phyloP scores from a whole-genome alignment of 2,113 vertebrate genomes.

The Dascyllus trimaculatus region DNA sequence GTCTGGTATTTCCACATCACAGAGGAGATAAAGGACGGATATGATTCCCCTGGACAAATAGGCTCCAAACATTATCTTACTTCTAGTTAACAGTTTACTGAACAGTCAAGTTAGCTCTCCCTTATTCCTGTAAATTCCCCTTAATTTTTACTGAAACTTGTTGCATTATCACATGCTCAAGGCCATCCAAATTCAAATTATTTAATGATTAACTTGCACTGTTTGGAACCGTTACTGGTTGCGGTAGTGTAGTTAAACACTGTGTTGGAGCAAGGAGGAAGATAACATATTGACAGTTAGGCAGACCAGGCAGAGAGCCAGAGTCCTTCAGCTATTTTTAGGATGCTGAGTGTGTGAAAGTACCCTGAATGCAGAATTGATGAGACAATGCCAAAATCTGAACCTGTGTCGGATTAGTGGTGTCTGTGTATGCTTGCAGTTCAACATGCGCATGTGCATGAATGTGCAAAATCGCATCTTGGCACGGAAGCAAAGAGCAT shows the following conservation, averaged over 20 bases:
- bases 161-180: not conserved
- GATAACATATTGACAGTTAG: constrained; percentile 81
- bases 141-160: not conserved
- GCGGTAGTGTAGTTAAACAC: constrained; percentile 50
- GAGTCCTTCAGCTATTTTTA: constrained; percentile 85
- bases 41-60: not conserved
- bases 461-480: constrained; percentile 11
- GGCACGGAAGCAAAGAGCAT: not conserved
- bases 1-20: constrained; percentile 66
- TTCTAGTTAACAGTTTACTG: not conserved
- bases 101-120: not conserved
- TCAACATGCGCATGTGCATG: constrained; percentile 31
- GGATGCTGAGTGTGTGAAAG: constrained; percentile 84
- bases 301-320: constrained; percentile 74
- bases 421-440: constrained; percentile 45
- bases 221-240: constrained; percentile 30
- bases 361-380: constrained; percentile 72
- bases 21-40: constrained; percentile 35
- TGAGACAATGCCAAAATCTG: constrained; percentile 78
- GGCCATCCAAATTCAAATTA: constrained; percentile 7
- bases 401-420: constrained; percentile 58
- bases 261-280: constrained; percentile 52
- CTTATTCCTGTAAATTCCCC: not conserved
- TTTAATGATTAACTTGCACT: constrained; percentile 33
- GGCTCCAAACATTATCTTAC: constrained; percentile 5